Conservation (phyloP, 2,888 invertebrate genomes). For the Liodrosophila aerea region DNA sequence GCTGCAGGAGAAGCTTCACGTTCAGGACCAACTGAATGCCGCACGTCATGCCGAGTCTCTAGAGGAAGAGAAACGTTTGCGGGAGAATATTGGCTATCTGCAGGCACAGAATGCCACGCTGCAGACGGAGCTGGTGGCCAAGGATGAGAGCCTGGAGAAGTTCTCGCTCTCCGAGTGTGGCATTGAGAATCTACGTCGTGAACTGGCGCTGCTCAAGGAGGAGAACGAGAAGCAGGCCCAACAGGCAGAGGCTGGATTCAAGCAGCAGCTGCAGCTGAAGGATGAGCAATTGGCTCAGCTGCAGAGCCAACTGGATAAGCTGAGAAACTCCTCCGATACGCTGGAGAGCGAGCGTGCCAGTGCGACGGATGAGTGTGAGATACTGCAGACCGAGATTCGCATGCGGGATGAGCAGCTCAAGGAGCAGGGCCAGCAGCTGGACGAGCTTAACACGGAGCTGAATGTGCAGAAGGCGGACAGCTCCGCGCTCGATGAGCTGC, state of each 20-base stretch:
- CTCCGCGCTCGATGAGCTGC: constrained; percentile 72
- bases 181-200: constrained; percentile 75
- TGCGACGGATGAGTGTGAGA: constrained; percentile 66
- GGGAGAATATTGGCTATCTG: constrained; percentile 71
- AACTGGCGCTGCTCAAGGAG: constrained; percentile 66
- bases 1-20: constrained; percentile 49
- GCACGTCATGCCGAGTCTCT: constrained; percentile 49
- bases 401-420: constrained; percentile 66
- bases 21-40: constrained; percentile 49
- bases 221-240: constrained; percentile 71
- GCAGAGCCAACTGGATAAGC: constrained; percentile 44
- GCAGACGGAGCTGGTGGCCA: constrained; percentile 73
- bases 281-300: constrained; percentile 57
- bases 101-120: constrained; percentile 73
- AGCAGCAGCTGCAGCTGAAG: constrained; percentile 58
- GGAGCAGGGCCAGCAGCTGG: constrained; percentile 58
- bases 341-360: constrained; percentile 64
- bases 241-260: constrained; percentile 42
- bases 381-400: constrained; percentile 70
- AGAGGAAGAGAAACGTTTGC: constrained; percentile 68
- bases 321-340: constrained; percentile 51
- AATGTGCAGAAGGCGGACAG: constrained; percentile 75
- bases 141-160: constrained; percentile 81
- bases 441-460: constrained; percentile 64
- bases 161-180: constrained; percentile 75